Conservation (phyloP, 1,140 invertebrate genomes). For the Ceratosolen solmsi region DNA sequence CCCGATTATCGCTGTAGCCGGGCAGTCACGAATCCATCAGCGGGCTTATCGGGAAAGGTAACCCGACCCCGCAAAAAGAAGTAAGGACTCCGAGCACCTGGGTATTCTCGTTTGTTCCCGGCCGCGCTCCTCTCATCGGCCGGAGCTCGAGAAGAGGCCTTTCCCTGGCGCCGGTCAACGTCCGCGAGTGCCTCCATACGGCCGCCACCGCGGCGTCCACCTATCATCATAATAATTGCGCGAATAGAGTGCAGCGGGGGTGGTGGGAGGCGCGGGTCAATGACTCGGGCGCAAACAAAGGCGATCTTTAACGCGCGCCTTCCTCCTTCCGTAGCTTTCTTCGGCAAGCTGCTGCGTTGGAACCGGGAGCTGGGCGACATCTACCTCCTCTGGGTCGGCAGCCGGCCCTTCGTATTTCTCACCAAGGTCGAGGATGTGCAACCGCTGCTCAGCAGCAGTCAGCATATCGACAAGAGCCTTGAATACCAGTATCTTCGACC, state of each 20-base stretch:
- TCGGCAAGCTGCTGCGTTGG: conserved; percentile 60
- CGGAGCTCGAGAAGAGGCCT: conserved; percentile 8
- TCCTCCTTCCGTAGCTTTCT: conserved; percentile 59
- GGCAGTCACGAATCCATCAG: too few species aligned
- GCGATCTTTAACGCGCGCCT: background rate
- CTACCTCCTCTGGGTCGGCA: conserved; percentile 64
- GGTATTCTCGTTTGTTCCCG: too few species aligned
- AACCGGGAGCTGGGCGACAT: conserved; percentile 61
- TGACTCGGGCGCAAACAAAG: conserved; percentile 4
- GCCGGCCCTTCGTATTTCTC: conserved; percentile 64
- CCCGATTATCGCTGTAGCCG: too few species aligned
- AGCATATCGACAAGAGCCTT: conserved; percentile 77
- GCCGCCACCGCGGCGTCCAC: background rate
- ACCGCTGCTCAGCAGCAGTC: conserved; percentile 64
- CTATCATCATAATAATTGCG: background rate
- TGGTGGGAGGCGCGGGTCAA: background rate
- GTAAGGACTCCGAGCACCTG: background rate
- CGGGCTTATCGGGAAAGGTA: background rate
- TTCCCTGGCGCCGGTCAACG: background rate
- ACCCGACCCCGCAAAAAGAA: background rate
- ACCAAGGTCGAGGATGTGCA: conserved; percentile 63
- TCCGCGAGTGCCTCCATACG: background rate
- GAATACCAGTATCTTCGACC: conserved; percentile 78
- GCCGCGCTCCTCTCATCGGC: background rate
- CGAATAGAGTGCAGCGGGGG: conserved; percentile 7